Evolutionary conservation across 2,797 vertebrate species (phyloP).

Genomic region (Pogoniulus pusillus): DNA sequence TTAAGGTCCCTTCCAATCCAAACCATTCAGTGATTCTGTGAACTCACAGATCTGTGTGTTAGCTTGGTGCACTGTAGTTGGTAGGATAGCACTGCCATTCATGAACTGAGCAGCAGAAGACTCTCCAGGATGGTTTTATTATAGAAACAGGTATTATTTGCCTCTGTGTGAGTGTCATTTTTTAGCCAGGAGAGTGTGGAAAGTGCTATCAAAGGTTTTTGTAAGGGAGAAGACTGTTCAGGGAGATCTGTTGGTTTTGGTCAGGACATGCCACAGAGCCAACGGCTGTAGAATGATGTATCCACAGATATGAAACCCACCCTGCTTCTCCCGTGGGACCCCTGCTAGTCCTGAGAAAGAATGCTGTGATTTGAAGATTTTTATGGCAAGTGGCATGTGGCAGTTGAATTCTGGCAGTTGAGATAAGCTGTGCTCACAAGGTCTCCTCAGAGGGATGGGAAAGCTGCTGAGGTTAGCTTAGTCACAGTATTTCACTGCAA

Average conservation of each 20-base stretch:
- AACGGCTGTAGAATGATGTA: background rate
- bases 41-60: background rate
- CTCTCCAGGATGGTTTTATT: background rate
- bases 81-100: background rate
- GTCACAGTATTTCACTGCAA: background rate
- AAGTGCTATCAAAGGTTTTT: background rate
- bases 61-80: background rate
- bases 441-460: background rate
- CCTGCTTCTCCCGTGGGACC: background rate
- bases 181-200: background rate
- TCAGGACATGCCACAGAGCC: background rate
- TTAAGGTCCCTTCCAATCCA: no score
- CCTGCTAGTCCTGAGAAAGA: background rate
- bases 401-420: constrained; percentile 11
- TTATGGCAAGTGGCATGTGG: background rate
- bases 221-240: background rate
- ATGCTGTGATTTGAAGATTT: background rate
- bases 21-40: no score
- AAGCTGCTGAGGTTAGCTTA: constrained; percentile 22
- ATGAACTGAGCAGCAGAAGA: background rate
- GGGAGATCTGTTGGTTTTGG: background rate
- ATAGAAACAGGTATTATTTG: background rate
- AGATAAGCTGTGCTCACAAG: constrained; percentile 9
- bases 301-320: background rate
- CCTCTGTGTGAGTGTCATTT: background rate